Percentiles rank a stretch among this genome's conserved stretches.
phyloP scores from a whole-genome alignment of 2,113 vertebrate genomes.

The Bos taurus region DNA sequence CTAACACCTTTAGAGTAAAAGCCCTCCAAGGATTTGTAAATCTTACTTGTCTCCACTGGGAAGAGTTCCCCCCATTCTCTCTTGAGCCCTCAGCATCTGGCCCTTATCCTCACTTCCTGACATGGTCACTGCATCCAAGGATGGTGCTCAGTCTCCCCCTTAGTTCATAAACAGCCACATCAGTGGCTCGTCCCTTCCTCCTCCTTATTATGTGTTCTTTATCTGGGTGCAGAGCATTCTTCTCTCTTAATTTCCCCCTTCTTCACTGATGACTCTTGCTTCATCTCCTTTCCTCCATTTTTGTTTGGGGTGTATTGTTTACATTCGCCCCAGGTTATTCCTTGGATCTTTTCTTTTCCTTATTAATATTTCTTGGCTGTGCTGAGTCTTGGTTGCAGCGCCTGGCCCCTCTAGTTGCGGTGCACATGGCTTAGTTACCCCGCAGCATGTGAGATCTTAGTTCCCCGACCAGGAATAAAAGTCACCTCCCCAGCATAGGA shows the following conservation, averaged over 20 bases:
- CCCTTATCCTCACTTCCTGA: background rate
- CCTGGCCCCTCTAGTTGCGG: background rate
- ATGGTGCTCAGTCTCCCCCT: background rate
- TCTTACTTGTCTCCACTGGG: background rate
- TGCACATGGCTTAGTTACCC: background rate
- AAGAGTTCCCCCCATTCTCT: background rate
- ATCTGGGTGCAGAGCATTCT: background rate
- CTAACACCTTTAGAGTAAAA: background rate
- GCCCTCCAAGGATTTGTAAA: background rate
- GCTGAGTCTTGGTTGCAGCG: background rate
- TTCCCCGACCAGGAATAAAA: background rate
- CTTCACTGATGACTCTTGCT: background rate
- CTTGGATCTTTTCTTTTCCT: background rate
- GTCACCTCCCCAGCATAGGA: background rate
- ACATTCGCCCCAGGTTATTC: background rate
- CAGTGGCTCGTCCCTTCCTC: rapidly evolving
- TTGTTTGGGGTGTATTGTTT: background rate
- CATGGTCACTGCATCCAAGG: rapidly evolving
- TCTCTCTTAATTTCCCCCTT: background rate
- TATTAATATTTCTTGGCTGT: background rate
- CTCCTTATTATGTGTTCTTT: rapidly evolving
- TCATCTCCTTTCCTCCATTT: background rate
- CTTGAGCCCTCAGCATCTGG: background rate
- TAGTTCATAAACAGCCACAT: too few species aligned
- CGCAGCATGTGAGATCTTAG: background rate